Evolutionary conservation across 2,113 vertebrate genomes (phyloP).

Genomic region (Pitta sordida): DNA sequence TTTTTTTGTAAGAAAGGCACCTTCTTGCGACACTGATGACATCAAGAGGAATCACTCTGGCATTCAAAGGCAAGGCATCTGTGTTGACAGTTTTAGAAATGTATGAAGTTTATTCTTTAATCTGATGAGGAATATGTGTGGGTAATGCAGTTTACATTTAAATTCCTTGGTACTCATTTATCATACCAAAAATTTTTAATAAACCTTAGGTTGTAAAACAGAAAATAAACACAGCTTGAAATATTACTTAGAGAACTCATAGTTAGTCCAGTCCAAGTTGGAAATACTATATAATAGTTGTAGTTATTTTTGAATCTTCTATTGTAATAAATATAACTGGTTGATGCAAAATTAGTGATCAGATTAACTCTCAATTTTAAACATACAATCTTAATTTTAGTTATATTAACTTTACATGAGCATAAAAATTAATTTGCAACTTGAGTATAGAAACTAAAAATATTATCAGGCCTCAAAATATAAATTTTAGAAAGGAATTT

Average conservation of each 20-base stretch:
- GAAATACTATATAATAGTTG: not conserved
- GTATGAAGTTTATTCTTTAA: slow-evolving; percentile 51
- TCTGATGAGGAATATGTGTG: slow-evolving; percentile 14
- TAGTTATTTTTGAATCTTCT: not conserved
- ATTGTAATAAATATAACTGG: not conserved
- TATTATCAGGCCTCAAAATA: not conserved
- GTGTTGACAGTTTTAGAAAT: slow-evolving; percentile 19
- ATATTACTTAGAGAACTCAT: not conserved
- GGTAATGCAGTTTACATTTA: not conserved
- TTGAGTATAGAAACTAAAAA: not conserved
- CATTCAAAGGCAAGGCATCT: slow-evolving; percentile 42
- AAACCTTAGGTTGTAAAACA: not conserved
- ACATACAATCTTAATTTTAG: not conserved
- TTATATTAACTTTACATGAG: not conserved
- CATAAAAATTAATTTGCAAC: not conserved
- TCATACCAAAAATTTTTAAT: not conserved
- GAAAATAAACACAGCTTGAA: not conserved
- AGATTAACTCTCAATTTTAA: not conserved
- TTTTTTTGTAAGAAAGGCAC: slow-evolving; percentile 51
- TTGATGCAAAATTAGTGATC: not conserved
- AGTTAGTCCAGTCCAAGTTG: not conserved
- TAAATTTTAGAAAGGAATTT: not conserved
- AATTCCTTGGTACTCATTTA: not conserved
- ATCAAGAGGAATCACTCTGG: slow-evolving; percentile 43
- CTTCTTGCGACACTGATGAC: slow-evolving; percentile 39